Conservation (phyloP, 2,113 vertebrate genomes). For the Acanthisitta chloris region DNA sequence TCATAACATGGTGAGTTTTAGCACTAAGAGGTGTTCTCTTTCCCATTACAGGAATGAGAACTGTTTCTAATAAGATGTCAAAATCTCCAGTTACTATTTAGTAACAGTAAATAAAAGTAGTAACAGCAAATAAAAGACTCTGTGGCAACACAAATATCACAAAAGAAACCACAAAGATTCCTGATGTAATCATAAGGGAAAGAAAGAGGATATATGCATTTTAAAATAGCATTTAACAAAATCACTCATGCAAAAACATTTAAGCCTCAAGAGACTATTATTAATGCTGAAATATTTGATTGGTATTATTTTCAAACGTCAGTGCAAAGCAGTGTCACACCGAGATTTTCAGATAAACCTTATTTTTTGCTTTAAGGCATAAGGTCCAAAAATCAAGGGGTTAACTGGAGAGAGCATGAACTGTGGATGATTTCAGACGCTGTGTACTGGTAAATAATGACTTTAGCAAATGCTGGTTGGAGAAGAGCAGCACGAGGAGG, state of each 20-base stretch:
- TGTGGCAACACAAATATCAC: neutral
- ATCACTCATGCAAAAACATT: neutral
- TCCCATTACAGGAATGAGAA: neutral
- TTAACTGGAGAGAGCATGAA: neutral
- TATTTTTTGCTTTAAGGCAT: neutral
- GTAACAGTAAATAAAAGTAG: constrained; percentile 41
- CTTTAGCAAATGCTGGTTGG: neutral
- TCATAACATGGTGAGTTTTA: neutral
- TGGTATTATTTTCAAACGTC: neutral
- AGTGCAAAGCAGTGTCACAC: neutral
- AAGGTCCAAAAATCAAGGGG: neutral
- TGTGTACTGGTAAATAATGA: neutral
- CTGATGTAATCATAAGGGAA: neutral
- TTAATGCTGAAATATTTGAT: neutral
- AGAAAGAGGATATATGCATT: neutral
- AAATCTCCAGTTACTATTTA: constrained; percentile 19
- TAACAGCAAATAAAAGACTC: constrained; percentile 40
- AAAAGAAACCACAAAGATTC: neutral
- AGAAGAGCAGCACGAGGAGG: neutral
- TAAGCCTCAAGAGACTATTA: neutral
- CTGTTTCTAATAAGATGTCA: constrained; percentile 3
- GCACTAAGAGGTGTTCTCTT: neutral
- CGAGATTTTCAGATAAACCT: neutral
- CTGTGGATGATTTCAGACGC: neutral
- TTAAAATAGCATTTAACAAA: neutral